phyloP scores from a whole-genome alignment of 2,113 vertebrate genomes.

The Mastomys coucha region DNA sequence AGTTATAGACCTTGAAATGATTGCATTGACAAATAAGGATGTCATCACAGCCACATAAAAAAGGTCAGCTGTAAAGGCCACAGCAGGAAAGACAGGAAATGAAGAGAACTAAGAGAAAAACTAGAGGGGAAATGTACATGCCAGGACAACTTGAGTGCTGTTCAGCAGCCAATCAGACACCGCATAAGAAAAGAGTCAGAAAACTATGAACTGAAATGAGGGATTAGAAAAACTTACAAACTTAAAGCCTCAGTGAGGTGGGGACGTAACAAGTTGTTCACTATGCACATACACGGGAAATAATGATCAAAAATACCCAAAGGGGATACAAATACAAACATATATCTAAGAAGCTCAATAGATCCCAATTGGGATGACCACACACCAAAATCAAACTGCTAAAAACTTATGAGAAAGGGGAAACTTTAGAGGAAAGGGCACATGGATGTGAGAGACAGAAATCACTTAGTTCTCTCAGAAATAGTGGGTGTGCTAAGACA shows the following conservation, averaged over 20 bases:
- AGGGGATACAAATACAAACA: constrained; percentile 23
- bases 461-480: constrained; percentile 31
- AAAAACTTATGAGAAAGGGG: constrained; percentile 30
- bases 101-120: background rate
- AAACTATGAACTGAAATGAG: constrained; percentile 14
- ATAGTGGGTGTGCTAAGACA: background rate
- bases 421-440: background rate
- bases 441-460: background rate
- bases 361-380: background rate
- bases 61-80: background rate
- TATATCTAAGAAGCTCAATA: background rate
- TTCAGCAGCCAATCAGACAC: background rate
- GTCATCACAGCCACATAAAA: constrained; percentile 19
- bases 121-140: constrained; percentile 10
- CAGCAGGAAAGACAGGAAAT: background rate
- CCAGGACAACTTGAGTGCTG: background rate
- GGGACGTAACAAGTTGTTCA: background rate
- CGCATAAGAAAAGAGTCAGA: background rate
- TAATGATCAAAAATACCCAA: constrained; percentile 35
- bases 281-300: background rate
- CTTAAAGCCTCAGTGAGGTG: constrained; percentile 17
- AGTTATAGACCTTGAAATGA: constrained; percentile 7
- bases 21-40: background rate
- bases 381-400: constrained; percentile 18
- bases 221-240: background rate